Evolutionary conservation across 2,113 vertebrate genomes (phyloP), one percentile per base, ranked within the genome.

Genomic region (Lagopus leucura): DNA sequence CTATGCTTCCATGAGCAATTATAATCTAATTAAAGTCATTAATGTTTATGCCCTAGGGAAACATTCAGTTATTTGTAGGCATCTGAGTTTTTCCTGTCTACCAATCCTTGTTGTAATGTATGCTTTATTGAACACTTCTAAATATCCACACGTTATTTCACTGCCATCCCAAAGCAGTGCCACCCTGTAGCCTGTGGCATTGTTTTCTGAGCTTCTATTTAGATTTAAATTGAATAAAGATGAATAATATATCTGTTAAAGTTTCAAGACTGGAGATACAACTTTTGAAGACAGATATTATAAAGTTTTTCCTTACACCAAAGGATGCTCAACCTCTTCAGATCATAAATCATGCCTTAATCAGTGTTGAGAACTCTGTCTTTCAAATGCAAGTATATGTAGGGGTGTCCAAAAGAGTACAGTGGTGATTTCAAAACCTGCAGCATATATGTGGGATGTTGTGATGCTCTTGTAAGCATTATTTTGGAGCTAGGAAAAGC

Each of bases 11-110:
- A 90, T 13, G 36, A 95, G 92, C 93, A 97, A 96, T 97, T 97
- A 97, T 89, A 93, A 97, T 83, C 92, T 97, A 96, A 97, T 97
- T 97, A 97, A 97, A 97, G 87, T 58, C 94, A 96, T 95, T 97
- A 96, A 97, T 97, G 96, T 95, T 97, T 97, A 92, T 92, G 94
- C 96, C 92, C 94, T 74, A 88, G 97, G 82, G 96, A 97, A 96
- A 96, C 67, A 83, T 77, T 94, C 18, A 78, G 88, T 95, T 96
- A 96, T 96, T 97, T 92, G 95, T 48, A 97, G 64, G 85, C 94
- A 96, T 95, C 79, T 88, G 74, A 96, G 63, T 91, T 93, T 95
- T 96, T 94, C 88, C 67, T 89, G 69, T 83, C 92, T 96, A 95
- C 91, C 36, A 1, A 73, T 90, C 34, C 76, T 86, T 91, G 58